Percentiles rank a stretch among this genome's conserved stretches.
These are phyloP conservation scores for Alitta virens DNA, from an alignment of 2,888 invertebrate species.

Conservation along the genomic window DNA sequence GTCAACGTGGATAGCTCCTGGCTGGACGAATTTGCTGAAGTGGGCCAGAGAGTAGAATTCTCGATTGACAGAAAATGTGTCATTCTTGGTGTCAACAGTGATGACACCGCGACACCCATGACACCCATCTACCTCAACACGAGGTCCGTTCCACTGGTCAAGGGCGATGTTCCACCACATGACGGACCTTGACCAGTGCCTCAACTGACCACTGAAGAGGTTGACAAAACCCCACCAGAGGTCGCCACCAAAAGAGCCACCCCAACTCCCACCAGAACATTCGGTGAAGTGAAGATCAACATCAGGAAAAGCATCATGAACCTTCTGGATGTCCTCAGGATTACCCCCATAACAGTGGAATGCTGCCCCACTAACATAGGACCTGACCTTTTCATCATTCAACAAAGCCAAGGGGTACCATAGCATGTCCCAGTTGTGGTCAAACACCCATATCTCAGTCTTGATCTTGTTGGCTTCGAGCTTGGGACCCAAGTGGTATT, in stretches of 20 bases:
- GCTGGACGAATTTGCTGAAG: not conserved
- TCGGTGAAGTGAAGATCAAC: not conserved
- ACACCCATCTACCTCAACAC: too few relatives aligned
- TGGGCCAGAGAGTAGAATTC: not conserved
- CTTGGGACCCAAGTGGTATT: slow-evolving; percentile 18
- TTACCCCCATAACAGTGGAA: slow-evolving; percentile 24
- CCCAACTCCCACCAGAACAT: not conserved
- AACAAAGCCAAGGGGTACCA: slow-evolving; percentile 17
- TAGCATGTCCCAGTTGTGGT: slow-evolving; percentile 24
- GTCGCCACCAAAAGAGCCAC: not conserved
- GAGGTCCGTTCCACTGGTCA: not conserved
- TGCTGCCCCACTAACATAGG: slow-evolving; percentile 18
- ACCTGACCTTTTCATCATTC: slow-evolving; percentile 14
- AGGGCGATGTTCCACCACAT: not conserved
- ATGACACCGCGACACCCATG: too few relatives aligned
- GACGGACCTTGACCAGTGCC: not conserved
- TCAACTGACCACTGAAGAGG: not conserved
- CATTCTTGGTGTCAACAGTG: not conserved
- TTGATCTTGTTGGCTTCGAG: slow-evolving; percentile 10
- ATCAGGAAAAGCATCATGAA: not conserved
- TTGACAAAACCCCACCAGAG: not conserved
- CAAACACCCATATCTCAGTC: slow-evolving; percentile 19
- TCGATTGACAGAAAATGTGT: not conserved
- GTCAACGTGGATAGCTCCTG: not conserved
- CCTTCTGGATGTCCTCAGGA: not conserved